Percentiles rank a stretch among this genome's conserved stretches.
These are phyloP conservation scores for Gisinianus flammeolus DNA, from an alignment of 2,888 invertebrate genomes.

Conservation along the genomic window DNA sequence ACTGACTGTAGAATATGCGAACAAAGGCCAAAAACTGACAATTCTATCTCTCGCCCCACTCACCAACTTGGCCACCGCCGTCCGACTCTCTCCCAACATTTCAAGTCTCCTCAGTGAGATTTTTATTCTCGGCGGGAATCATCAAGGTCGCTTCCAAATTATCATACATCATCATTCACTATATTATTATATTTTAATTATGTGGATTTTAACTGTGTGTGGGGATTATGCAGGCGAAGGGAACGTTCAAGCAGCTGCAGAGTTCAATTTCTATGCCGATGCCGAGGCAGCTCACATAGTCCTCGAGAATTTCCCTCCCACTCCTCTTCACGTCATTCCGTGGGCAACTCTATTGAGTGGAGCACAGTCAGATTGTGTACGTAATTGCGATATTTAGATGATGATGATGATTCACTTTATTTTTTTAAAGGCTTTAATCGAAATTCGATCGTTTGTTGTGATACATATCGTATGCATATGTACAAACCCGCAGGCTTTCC, in stretches of 20 bases:
- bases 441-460: neutral
- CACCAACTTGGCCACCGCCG: slow-evolving; percentile 79
- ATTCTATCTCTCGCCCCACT: slow-evolving; percentile 71
- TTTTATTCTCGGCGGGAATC: slow-evolving; percentile 56
- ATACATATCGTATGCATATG: neutral
- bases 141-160: slow-evolving; percentile 40
- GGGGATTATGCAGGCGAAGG: slow-evolving; percentile 57
- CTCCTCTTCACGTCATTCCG: slow-evolving; percentile 4
- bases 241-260: slow-evolving; percentile 61
- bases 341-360: neutral
- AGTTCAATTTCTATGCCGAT: slow-evolving; percentile 66
- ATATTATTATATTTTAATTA: too few relatives aligned
- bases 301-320: slow-evolving; percentile 54
- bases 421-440: neutral
- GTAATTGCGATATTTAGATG: neutral
- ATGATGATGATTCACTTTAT: neutral
- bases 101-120: slow-evolving; percentile 46
- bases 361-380: neutral
- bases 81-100: slow-evolving; percentile 69
- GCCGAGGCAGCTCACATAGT: slow-evolving; percentile 66
- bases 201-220: neutral
- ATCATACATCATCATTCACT: too few relatives aligned
- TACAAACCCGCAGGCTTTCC: slow-evolving; percentile 1
- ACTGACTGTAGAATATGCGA: slow-evolving; percentile 55
- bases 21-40: slow-evolving; percentile 44